Evolutionary conservation across 2,113 vertebrate genomes (phyloP).

Genomic region (Myrmecobius fasciatus): DNA sequence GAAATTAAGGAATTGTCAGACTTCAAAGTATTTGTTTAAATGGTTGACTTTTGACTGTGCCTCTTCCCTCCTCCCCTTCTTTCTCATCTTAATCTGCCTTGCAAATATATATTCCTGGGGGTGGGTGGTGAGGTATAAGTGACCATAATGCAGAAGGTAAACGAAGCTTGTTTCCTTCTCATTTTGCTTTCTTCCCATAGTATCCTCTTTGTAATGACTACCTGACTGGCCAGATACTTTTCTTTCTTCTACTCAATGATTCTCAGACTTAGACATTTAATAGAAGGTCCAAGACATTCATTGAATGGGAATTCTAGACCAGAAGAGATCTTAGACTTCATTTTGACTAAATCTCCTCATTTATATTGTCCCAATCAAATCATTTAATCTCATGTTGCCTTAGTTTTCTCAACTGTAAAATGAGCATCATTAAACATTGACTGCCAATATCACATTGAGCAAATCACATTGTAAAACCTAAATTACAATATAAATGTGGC

Average conservation of each 20-base stretch:
- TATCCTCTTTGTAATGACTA: background rate
- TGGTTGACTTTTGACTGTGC: conserved; percentile 67
- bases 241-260: background rate
- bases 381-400: background rate
- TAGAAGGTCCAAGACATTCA: background rate
- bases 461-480: background rate
- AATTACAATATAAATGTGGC: background rate
- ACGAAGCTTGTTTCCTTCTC: conserved; percentile 69
- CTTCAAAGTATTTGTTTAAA: conserved; percentile 58
- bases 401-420: background rate
- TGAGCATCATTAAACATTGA: background rate
- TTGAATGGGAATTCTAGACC: background rate
- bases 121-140: conserved; percentile 31
- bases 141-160: conserved; percentile 68
- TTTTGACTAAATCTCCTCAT: background rate
- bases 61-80: conserved; percentile 29
- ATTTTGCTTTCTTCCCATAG: conserved; percentile 66
- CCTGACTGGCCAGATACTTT: background rate
- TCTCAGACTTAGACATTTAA: background rate
- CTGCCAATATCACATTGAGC: background rate
- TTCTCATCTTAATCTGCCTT: conserved; percentile 12
- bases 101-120: conserved; percentile 42
- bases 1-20: conserved; percentile 69
- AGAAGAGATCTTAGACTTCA: background rate
- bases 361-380: background rate